phyloP scores from a whole-genome alignment of 2,888 invertebrate species.

The Cerastis leucographa region DNA sequence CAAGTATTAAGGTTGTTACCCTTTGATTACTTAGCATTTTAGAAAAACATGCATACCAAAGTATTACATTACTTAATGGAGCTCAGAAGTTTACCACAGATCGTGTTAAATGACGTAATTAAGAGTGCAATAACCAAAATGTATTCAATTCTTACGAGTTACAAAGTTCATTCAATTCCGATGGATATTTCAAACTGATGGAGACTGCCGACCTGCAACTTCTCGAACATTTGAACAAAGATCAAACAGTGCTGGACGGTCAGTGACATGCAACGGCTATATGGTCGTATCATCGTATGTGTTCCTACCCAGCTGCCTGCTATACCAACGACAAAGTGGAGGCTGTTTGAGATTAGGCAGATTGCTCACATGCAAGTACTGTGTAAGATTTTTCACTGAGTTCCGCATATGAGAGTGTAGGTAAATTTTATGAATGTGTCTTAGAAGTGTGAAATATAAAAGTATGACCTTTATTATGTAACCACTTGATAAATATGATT shows the following conservation, averaged over 20 bases:
- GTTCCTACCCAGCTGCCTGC: constrained; percentile 10
- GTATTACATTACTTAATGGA: constrained; percentile 9
- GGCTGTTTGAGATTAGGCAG: neutral
- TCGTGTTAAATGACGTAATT: neutral
- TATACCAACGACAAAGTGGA: constrained; percentile 15
- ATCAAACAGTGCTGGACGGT: constrained; percentile 54
- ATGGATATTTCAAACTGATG: constrained; percentile 9
- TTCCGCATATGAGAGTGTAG: constrained; percentile 16
- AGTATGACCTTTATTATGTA: neutral
- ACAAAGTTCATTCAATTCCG: neutral
- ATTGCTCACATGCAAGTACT: neutral
- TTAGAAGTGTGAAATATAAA: neutral
- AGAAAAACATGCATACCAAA: neutral
- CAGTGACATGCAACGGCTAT: constrained; percentile 56
- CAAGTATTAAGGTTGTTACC: neutral
- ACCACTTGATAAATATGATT: constrained; percentile 9
- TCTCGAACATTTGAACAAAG: constrained; percentile 41
- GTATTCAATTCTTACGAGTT: neutral
- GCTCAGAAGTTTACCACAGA: neutral
- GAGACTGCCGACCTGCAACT: neutral
- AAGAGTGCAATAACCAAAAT: neutral
- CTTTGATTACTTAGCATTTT: neutral
- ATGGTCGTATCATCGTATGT: constrained; percentile 30
- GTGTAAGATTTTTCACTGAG: constrained; percentile 4
- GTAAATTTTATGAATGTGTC: neutral